phyloP scores from a whole-genome alignment of 1,140 invertebrate genomes.

The Ditylenchus dipsaci region DNA sequence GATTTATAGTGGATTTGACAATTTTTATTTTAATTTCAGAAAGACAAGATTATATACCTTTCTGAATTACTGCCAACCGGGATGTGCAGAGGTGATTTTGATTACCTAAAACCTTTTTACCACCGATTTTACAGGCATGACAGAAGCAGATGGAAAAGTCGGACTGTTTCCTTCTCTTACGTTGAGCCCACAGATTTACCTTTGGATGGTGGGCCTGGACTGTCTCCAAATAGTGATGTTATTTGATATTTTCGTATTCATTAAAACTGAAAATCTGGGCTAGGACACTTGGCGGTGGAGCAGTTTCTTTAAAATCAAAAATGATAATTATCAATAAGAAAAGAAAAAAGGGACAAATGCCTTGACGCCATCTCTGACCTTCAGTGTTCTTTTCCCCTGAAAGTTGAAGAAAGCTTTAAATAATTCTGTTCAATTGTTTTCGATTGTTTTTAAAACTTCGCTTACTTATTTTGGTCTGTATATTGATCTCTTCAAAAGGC shows the following conservation, averaged over 20 bases:
- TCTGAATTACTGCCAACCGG: conserved; percentile 38
- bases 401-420: no score
- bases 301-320: no score
- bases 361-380: no score
- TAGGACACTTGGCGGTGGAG: no score
- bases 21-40: conserved; percentile 17
- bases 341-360: no score
- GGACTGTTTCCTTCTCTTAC: conserved; percentile 39
- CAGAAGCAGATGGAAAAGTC: conserved; percentile 24
- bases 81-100: conserved; percentile 34
- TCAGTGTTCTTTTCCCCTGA: no score
- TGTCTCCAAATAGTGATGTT: background rate
- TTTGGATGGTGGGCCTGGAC: conserved; percentile 2
- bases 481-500: no score
- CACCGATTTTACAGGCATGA: background rate
- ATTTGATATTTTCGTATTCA: background rate
- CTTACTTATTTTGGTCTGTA: no score
- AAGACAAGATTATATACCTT: conserved; percentile 40
- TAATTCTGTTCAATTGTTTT: background rate
- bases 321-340: no score
- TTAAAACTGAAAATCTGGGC: no score
- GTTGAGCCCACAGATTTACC: conserved; percentile 17
- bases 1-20: background rate
- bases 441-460: no score
- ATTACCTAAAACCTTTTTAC: no score